Percentiles rank a stretch among this genome's conserved stretches.
phyloP scores from a whole-genome alignment of 1,140 invertebrate genomes.

The Lepeophtheirus salmonis region DNA sequence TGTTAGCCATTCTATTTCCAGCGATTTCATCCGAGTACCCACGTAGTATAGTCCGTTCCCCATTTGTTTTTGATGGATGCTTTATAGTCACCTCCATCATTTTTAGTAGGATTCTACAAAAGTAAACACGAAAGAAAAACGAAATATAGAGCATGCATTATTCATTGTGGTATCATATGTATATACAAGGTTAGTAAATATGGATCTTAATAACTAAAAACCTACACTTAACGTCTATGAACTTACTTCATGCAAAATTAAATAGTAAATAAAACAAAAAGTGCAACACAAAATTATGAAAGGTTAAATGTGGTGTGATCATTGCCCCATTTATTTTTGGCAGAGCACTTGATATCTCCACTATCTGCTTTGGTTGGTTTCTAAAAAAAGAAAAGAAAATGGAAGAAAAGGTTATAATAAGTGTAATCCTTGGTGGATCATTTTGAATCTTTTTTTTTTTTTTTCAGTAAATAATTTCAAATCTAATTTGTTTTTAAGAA shows the following conservation, averaged over 20 bases:
- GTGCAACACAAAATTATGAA: background rate
- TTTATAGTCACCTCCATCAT: slow-evolving; percentile 17
- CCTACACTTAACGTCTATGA: background rate
- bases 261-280: background rate
- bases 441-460: too few species aligned
- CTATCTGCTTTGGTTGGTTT: slow-evolving; percentile 17
- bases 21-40: slow-evolving; percentile 14
- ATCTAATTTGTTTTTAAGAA: too few species aligned
- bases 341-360: slow-evolving; percentile 16
- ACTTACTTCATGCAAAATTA: background rate
- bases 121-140: background rate
- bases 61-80: slow-evolving; percentile 15
- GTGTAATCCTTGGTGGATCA: too few species aligned
- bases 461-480: too few species aligned
- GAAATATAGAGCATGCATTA: too few species aligned
- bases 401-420: too few species aligned
- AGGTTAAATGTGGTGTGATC: slow-evolving; percentile 15
- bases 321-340: slow-evolving; percentile 18
- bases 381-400: slow-evolving; percentile 1
- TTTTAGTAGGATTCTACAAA: slow-evolving; percentile 7
- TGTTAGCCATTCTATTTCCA: too few species aligned
- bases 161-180: too few species aligned
- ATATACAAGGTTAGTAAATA: background rate
- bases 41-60: slow-evolving; percentile 18
- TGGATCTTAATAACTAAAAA: background rate